These are phyloP conservation scores for Aphidius ervi DNA, from an alignment of 1,140 invertebrate genomes.

Conservation along the genomic window DNA sequence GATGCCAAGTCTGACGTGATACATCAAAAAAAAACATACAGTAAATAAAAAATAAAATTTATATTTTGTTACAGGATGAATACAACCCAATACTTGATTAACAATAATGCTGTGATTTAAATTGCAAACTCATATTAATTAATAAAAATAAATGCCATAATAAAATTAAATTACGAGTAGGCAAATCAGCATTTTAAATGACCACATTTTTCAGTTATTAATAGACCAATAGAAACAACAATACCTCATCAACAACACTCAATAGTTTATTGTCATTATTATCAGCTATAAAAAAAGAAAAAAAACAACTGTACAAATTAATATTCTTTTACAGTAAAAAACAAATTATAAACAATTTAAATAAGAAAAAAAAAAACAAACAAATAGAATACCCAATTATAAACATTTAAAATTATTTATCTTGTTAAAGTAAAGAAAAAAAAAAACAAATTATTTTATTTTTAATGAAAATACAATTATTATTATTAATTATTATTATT, in stretches of 20 bases:
- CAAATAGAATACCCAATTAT: too few relatives aligned
- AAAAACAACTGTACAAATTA: slow-evolving; percentile 52
- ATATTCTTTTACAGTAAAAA: slow-evolving; percentile 52
- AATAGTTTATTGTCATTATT: slow-evolving; percentile 51
- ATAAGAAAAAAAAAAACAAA: slow-evolving; percentile 23
- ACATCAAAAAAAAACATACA: slow-evolving; percentile 29
- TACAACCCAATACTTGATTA: slow-evolving; percentile 26
- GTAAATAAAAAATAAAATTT: slow-evolving; percentile 47
- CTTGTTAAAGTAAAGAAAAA: background rate
- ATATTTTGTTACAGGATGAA: slow-evolving; percentile 55
- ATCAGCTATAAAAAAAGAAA: background rate
- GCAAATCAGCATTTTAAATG: slow-evolving; percentile 26
- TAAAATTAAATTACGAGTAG: background rate
- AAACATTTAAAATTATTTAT: slow-evolving; percentile 11
- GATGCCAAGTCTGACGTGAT: slow-evolving; percentile 41
- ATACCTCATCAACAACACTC: slow-evolving; percentile 53
- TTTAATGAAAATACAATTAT: too few relatives aligned
- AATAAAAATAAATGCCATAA: slow-evolving; percentile 7
- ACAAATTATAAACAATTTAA: slow-evolving; percentile 21
- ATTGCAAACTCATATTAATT: slow-evolving; percentile 20
- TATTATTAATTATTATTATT: too few relatives aligned
- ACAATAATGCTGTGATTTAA: slow-evolving; percentile 39
- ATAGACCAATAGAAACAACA: slow-evolving; percentile 57
- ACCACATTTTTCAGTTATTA: slow-evolving; percentile 36
- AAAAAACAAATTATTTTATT: too few relatives aligned